Percentiles rank a stretch among this genome's conserved stretches.
Conservation (phyloP, 2,113 vertebrate species). For the Nettapus auritus region DNA sequence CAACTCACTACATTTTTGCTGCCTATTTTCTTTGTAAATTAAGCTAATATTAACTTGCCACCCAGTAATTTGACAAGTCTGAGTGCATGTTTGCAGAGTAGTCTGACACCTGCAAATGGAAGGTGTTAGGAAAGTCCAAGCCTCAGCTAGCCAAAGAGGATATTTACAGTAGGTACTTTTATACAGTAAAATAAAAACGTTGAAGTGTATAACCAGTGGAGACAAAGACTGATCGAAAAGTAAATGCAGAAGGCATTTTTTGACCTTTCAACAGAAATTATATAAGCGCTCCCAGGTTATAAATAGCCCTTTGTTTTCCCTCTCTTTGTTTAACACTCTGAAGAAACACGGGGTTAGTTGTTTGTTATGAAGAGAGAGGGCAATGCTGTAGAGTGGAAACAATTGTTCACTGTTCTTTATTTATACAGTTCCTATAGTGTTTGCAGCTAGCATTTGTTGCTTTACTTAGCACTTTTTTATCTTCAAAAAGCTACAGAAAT, state of each 20-base stretch:
- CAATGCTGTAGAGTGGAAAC: constrained; percentile 51
- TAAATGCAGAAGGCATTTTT: constrained; percentile 30
- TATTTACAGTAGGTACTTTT: background rate
- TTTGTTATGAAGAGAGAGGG: constrained; percentile 39
- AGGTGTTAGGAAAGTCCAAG: background rate
- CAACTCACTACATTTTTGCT: background rate
- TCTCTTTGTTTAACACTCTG: constrained; percentile 37
- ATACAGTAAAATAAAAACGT: background rate
- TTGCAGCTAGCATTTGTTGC: constrained; percentile 23
- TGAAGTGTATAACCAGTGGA: background rate
- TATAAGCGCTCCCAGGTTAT: constrained; percentile 40
- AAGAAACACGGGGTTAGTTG: constrained; percentile 56
- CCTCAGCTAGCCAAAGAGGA: background rate
- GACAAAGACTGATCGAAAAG: background rate
- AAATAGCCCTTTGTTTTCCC: constrained; percentile 60
- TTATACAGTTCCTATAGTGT: constrained; percentile 11
- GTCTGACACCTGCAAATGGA: background rate
- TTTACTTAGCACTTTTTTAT: constrained; percentile 22
- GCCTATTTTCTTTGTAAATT: background rate
- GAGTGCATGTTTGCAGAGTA: background rate
- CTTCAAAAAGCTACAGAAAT: constrained; percentile 15
- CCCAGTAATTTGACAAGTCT: background rate
- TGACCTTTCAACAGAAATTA: constrained; percentile 56
- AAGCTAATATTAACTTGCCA: background rate
- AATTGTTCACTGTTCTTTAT: constrained; percentile 57